Conservation (phyloP, 2,113 vertebrate genomes). For the Scophthalmus maximus region DNA sequence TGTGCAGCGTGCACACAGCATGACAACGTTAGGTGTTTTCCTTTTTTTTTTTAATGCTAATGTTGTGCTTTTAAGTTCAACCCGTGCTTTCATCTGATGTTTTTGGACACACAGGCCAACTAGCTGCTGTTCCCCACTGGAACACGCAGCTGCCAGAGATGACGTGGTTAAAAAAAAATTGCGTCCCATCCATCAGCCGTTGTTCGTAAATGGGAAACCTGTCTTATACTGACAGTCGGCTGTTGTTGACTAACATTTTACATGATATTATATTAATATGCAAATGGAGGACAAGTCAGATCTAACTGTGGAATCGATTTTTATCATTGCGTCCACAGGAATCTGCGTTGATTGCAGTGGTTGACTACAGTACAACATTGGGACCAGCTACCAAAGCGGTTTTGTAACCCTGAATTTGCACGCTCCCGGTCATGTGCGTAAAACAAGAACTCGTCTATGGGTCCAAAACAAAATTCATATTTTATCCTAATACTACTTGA, state of each 20-base stretch:
- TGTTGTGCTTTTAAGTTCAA: neutral
- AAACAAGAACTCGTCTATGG: too few species aligned
- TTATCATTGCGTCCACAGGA: neutral
- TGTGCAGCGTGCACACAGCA: too few species aligned
- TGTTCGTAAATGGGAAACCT: neutral
- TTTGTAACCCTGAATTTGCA: neutral
- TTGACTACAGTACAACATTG: neutral
- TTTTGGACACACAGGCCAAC: neutral
- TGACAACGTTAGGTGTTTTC: too few species aligned
- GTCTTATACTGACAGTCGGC: neutral
- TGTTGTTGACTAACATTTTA: neutral
- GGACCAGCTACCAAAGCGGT: neutral
- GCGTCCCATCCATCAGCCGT: neutral
- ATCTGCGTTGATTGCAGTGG: neutral
- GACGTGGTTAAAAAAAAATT: neutral
- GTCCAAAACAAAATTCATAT: constrained; percentile 51
- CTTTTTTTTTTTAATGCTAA: neutral
- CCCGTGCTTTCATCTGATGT: neutral
- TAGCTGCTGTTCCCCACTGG: neutral
- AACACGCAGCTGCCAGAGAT: neutral
- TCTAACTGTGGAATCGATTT: neutral
- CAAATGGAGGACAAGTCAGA: neutral
- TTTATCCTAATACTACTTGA: constrained; percentile 66
- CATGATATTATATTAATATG: constrained; percentile 2
- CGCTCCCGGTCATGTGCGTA: constrained; percentile 2